Percentiles rank a stretch among this genome's conserved stretches.
These are phyloP conservation scores for Clarias fuscus DNA, from an alignment of 2,797 vertebrate species.

Conservation along the genomic window DNA sequence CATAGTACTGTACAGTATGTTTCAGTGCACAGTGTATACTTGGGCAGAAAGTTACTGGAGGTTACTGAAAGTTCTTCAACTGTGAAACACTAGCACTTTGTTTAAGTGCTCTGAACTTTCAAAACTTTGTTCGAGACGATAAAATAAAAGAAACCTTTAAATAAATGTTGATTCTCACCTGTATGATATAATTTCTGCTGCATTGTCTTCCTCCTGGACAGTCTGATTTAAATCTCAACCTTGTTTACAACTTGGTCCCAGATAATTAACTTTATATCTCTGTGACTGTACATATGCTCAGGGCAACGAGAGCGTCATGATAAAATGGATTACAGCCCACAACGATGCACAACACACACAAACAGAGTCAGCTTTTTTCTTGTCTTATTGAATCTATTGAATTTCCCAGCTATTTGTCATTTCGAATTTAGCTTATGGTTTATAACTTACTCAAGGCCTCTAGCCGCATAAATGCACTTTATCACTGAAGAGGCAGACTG, in stretches of 20 bases:
- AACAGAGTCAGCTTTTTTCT: neutral
- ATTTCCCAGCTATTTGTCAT: neutral
- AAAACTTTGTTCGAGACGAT: neutral
- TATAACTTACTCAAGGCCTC: neutral
- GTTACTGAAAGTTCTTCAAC: neutral
- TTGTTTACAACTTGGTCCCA: slow-evolving; percentile 17
- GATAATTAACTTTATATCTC: neutral
- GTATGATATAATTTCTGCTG: neutral
- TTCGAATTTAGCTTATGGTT: neutral
- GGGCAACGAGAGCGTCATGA: neutral
- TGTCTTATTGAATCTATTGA: neutral
- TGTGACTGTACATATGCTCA: neutral
- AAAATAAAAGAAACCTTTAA: neutral
- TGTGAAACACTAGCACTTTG: neutral
- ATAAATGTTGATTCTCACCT: neutral
- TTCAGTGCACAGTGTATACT: neutral
- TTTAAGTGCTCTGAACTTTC: neutral
- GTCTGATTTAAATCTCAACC: slow-evolving; percentile 10
- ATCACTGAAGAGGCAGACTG: slow-evolving; percentile 9
- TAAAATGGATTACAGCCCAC: neutral
- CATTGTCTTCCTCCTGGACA: neutral
- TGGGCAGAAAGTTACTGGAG: neutral
- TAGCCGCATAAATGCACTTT: neutral
- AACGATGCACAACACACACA: neutral
- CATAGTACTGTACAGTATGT: no score